Base-by-base conservation (phyloP, 2,113 vertebrate species). In the Lanius ludovicianus region DNA sequence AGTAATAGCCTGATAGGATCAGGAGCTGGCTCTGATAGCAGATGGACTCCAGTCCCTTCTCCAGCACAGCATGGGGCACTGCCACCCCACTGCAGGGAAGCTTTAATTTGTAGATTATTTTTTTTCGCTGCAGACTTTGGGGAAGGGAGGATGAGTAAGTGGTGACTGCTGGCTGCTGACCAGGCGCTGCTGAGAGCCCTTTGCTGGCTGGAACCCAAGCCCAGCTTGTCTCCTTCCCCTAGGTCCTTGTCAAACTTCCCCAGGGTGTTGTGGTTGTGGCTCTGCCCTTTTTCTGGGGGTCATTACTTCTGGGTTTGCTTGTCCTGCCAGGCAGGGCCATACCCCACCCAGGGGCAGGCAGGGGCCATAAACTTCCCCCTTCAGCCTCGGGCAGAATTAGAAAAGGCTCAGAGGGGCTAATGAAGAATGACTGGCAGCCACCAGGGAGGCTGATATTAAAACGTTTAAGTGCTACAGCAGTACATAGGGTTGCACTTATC, bases 1-100 rank as follows among this genome's bases (percentile, higher is more conserved):
- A 59, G 88, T 78, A 94, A 90, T 64, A 75, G 39, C 69, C 83
- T 74, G 92, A 96, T 87, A 93, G 84, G 44, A 96, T 93, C 85
- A 84, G 55, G 73, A 83, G 53, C 68, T 94, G 94, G 88, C 91
- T 92, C 90, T 83, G 70, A 44, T 75, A 56, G 63, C 55, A 90
- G 76, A 87, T 90, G 78, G 71, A 53, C 85, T 92, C 82, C 57
- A 31, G 79, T 74, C 77, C 79, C 30, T 94, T 55, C 56, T 95
- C 81, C 8, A 20, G 84, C 24, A 2, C 62, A 88, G 83, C 23
- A 0, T 25, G 8, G 70, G 88, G 60, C 78, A 52, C 80, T 85
- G 57, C 67, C 27, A 23, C 64, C 77, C 79, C 37, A 24, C 74
- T 5, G 22, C 65, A 67, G 81, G 35, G 42, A 65, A 84, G 47